Conservation (phyloP, 2,113 vertebrate genomes). For the Cairina moschata region DNA sequence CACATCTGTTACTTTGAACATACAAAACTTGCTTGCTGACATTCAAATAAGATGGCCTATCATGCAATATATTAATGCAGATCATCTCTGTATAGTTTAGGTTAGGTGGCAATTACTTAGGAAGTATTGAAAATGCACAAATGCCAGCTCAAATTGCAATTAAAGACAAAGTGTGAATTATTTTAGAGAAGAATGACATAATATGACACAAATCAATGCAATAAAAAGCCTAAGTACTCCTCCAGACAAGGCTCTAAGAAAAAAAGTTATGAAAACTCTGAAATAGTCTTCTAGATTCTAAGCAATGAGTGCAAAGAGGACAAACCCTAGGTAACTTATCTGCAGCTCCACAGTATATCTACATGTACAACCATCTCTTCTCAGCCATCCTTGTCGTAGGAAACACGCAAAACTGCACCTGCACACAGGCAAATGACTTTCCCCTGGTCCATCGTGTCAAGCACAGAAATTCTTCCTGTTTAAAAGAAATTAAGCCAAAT, state of each 20-base stretch:
- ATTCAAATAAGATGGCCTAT: not conserved
- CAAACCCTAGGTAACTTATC: not conserved
- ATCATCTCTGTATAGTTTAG: not conserved
- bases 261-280: not conserved
- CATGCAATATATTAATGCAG: not conserved
- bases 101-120: not conserved
- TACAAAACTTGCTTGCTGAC: not conserved
- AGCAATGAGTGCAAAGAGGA: not conserved
- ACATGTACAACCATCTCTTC: not conserved
- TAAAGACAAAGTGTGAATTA: not conserved
- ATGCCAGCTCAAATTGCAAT: not conserved
- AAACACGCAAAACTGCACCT: not conserved
- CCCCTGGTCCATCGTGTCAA: not conserved
- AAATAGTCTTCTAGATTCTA: not conserved
- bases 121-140: not conserved
- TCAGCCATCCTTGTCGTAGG: not conserved
- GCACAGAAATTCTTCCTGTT: not conserved
- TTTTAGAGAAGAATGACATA: not conserved
- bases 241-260: not conserved
- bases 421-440: not conserved
- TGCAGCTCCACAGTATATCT: not conserved
- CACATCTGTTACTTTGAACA: rapidly evolving
- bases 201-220: not conserved
- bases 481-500: not conserved
- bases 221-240: not conserved